Conservation (phyloP, 1,140 invertebrate genomes). For the Drosophila simulans region DNA sequence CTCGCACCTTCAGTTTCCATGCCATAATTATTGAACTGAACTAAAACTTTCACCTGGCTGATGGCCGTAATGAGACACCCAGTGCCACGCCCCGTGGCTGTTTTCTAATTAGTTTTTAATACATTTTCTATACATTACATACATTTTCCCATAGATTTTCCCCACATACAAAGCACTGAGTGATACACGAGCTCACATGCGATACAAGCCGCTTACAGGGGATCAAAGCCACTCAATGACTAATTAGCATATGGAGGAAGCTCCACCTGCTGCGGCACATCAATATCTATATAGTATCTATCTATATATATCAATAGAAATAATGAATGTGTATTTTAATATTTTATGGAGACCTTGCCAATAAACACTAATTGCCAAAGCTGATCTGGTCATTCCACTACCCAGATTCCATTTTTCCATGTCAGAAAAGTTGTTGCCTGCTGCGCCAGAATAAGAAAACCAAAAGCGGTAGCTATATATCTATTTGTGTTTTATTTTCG, state of each 20-base stretch:
- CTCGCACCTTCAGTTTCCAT: slow-evolving; percentile 1
- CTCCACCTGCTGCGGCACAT: not conserved
- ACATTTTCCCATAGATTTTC: slow-evolving; percentile 28
- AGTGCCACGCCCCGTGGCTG: slow-evolving; percentile 1
- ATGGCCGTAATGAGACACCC: slow-evolving; percentile 23
- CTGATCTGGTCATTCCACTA: not conserved
- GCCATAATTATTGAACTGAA: slow-evolving; percentile 49
- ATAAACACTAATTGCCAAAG: slow-evolving; percentile 41
- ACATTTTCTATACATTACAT: slow-evolving; percentile 30
- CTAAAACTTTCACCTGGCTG: slow-evolving; percentile 47
- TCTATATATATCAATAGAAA: not conserved
- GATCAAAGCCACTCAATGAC: slow-evolving; percentile 42
- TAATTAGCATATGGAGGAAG: slow-evolving; percentile 38
- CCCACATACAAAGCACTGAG: slow-evolving; percentile 1
- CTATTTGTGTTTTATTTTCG: slow-evolving; percentile 2
- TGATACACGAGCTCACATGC: slow-evolving; percentile 20
- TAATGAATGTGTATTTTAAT: slow-evolving; percentile 27
- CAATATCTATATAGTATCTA: not conserved
- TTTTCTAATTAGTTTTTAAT: slow-evolving; percentile 59
- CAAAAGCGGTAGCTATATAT: slow-evolving; percentile 9
- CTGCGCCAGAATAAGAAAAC: not conserved
- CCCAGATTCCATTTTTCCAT: not conserved
- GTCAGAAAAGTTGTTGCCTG: slow-evolving; percentile 20
- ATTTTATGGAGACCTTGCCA: slow-evolving; percentile 19
- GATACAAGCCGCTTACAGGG: slow-evolving; percentile 31